Conservation (phyloP, 2,797 vertebrate genomes). For the Gila robusta region DNA sequence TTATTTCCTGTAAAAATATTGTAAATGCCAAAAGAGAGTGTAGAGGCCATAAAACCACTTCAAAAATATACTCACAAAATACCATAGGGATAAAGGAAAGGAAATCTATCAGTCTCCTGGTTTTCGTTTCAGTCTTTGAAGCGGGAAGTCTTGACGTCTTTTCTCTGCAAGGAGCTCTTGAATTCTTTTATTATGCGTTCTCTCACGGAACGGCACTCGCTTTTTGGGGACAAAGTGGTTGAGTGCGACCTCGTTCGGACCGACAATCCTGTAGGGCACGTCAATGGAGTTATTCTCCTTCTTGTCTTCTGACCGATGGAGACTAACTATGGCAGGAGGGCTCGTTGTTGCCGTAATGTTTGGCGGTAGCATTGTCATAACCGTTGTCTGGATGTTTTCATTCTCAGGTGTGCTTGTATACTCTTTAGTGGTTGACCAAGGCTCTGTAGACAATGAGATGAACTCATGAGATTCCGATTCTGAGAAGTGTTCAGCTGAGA, state of each 20-base stretch:
- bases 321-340: constrained; percentile 43
- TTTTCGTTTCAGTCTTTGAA: constrained; percentile 62
- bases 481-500: neutral
- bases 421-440: constrained; percentile 20
- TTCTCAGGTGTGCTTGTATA: constrained; percentile 23
- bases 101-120: constrained; percentile 54
- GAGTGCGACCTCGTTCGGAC: constrained; percentile 75
- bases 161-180: constrained; percentile 92
- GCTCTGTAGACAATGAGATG: constrained; percentile 37
- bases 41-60: constrained; percentile 6
- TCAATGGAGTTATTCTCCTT: constrained; percentile 86
- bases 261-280: constrained; percentile 81
- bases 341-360: constrained; percentile 59
- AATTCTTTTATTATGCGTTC: constrained; percentile 93
- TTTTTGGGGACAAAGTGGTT: constrained; percentile 83
- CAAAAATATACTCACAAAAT: constrained; percentile 12
- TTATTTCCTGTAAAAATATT: constrained; percentile 32
- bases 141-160: constrained; percentile 73
- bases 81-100: constrained; percentile 31
- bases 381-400: constrained; percentile 2
- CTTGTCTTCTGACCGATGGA: constrained; percentile 71
- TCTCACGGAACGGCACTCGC: constrained; percentile 78
- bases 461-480: constrained; percentile 24
- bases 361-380: constrained; percentile 47
- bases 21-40: constrained; percentile 12